phyloP scores from a whole-genome alignment of 1,140 invertebrate genomes.

The Caenorhabditis elegans region WBcel235 BX284605.5:13762501-13763000 shows the following conservation, averaged over 20 bases:
- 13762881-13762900: too few species aligned
- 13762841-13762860: too few species aligned
- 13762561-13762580: slow-evolving; percentile 7
- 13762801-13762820: background rate
- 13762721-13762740: background rate
- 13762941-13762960: background rate
- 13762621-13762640: too few species aligned
- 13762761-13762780: background rate
- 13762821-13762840: too few species aligned
- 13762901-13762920: too few species aligned
- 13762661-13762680: background rate
- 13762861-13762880: too few species aligned
- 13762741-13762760: background rate
- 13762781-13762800: background rate
- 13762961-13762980: background rate
- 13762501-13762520: background rate
- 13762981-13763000: background rate
- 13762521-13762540: background rate
- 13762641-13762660: background rate
- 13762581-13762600: background rate
- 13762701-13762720: background rate
- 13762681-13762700: background rate
- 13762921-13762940: background rate
- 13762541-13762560: background rate
- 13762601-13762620: background rate